Evolutionary conservation across 2,888 invertebrate species (phyloP).

Genomic region (Drosophila buzzatii): DNA sequence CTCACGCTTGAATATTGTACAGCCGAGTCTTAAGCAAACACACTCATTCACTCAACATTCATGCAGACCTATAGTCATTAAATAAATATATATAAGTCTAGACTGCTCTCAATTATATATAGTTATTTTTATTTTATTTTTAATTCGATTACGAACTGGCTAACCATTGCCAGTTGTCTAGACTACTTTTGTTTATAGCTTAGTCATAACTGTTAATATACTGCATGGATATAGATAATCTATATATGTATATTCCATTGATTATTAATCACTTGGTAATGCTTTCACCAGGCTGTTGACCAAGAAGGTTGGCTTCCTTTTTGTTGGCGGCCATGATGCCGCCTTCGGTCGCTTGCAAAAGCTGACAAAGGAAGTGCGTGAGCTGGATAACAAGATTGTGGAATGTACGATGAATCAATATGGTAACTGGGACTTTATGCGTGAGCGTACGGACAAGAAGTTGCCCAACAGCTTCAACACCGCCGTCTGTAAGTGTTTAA

Average conservation of each 20-base stretch:
- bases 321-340: constrained; percentile 89
- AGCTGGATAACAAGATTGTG: constrained; percentile 96
- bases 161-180: too few relatives aligned
- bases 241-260: not conserved
- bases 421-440: constrained; percentile 95
- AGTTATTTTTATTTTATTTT: too few relatives aligned
- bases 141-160: too few relatives aligned
- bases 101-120: not conserved
- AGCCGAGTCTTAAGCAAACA: not conserved
- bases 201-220: not conserved
- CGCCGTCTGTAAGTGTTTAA: constrained; percentile 86
- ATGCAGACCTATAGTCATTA: not conserved
- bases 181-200: too few relatives aligned
- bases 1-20: not conserved
- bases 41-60: not conserved
- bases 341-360: constrained; percentile 91
- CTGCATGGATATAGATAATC: not conserved
- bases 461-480: constrained; percentile 96
- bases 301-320: constrained; percentile 90
- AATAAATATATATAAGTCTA: not conserved
- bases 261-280: not conserved
- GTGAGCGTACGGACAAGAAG: constrained; percentile 98
- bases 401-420: constrained; percentile 94
- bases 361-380: constrained; percentile 91
- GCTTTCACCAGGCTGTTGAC: constrained; percentile 87